These are phyloP conservation scores for Petrolisthes manimaculis DNA, from an alignment of 2,888 invertebrate genomes.

Conservation along the genomic window DNA sequence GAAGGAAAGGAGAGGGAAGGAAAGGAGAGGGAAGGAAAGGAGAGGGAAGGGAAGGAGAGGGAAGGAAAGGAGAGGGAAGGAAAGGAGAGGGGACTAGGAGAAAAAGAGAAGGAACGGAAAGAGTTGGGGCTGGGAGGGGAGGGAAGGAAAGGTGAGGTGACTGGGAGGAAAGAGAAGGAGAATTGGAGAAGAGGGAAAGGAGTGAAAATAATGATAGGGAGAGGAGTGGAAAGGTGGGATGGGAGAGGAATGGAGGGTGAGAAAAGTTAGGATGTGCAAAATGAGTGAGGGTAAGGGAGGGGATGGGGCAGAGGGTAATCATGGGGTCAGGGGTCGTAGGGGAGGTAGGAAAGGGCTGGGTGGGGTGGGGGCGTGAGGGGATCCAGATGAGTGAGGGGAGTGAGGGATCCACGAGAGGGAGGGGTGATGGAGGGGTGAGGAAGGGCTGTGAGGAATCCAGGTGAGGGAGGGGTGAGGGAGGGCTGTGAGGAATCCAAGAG, in stretches of 20 bases:
- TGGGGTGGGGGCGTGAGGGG: background rate
- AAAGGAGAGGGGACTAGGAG: background rate
- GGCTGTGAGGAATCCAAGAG: background rate
- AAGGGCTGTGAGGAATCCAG: background rate
- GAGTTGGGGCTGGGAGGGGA: background rate
- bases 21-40: background rate
- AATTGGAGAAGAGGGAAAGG: background rate
- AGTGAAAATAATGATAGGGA: background rate
- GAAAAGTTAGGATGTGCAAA: background rate
- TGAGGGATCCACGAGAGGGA: background rate
- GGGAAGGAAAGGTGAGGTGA: background rate
- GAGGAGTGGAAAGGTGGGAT: background rate
- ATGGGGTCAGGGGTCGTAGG: too few relatives aligned
- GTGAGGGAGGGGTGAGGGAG: background rate
- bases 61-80: background rate
- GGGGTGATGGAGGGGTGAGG: background rate
- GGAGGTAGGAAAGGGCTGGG: too few relatives aligned
- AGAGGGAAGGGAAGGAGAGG: background rate
- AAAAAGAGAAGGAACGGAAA: background rate
- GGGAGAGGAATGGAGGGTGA: background rate
- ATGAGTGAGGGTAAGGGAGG: background rate
- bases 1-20: background rate
- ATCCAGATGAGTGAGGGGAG: background rate
- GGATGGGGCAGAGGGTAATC: background rate
- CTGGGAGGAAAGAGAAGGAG: background rate